Percentiles rank a stretch among this genome's conserved stretches.
These are phyloP conservation scores for Miltochrista miniata DNA, from an alignment of 2,888 invertebrate species.

Conservation along the genomic window DNA sequence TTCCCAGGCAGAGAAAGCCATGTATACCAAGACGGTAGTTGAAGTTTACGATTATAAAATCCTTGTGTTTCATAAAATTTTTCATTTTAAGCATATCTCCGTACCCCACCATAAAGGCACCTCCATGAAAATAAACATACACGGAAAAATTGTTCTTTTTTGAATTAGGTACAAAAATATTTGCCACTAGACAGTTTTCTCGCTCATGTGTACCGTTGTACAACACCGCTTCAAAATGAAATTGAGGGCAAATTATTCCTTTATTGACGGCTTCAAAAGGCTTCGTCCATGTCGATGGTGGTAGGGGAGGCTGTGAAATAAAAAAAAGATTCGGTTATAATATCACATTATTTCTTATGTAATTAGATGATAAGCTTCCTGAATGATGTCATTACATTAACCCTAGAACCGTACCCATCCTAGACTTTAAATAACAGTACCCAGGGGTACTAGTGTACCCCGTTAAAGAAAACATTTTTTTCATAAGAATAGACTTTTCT, in stretches of 20 bases:
- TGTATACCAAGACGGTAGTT: slow-evolving; percentile 57
- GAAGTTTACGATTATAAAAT: slow-evolving; percentile 53
- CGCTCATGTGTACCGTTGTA: not conserved
- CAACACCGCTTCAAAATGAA: not conserved
- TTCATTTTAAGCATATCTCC: slow-evolving; percentile 44
- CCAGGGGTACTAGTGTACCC: no score
- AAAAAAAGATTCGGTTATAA: not conserved
- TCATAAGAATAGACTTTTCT: no score
- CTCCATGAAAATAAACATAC: slow-evolving; percentile 70
- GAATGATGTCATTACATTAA: no score
- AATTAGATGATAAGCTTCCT: no score
- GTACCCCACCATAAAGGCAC: slow-evolving; percentile 59
- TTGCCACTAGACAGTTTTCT: slow-evolving; percentile 59
- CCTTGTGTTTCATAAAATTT: slow-evolving; percentile 39
- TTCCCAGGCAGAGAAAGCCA: slow-evolving; percentile 63
- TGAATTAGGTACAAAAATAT: slow-evolving; percentile 44
- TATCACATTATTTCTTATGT: no score
- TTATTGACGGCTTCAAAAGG: not conserved
- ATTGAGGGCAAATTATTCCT: slow-evolving; percentile 3
- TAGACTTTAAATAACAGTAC: no score
- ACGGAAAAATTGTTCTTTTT: slow-evolving; percentile 53
- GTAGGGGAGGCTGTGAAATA: not conserved
- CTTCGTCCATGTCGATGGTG: slow-evolving; percentile 1
- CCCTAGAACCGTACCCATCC: no score
- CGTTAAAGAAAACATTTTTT: no score